A percentile compares a stretch with the other conserved stretches of the same genome.
These are phyloP conservation scores for Phodopus roborovskii DNA, from an alignment of 2,113 vertebrate species.

Conservation along the genomic window DNA sequence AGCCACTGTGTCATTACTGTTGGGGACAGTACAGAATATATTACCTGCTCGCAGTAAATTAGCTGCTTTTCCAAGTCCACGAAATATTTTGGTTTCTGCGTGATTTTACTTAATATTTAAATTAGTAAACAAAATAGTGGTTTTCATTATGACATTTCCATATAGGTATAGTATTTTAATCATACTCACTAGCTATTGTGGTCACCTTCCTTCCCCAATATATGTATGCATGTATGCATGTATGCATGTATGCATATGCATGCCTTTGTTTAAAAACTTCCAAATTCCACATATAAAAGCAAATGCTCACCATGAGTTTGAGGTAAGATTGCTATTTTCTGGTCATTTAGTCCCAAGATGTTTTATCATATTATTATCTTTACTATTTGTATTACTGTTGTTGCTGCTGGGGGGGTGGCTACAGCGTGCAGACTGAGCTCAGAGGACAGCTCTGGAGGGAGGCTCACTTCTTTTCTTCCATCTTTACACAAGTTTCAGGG, in stretches of 20 bases:
- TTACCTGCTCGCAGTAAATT: not conserved
- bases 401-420: not conserved
- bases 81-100: not conserved
- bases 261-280: not conserved
- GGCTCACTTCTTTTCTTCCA: not conserved
- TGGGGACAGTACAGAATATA: not conserved
- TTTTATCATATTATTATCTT: not conserved
- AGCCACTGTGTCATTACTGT: not conserved
- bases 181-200: not conserved
- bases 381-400: not conserved
- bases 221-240: not conserved
- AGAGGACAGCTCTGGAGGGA: too few relatives aligned
- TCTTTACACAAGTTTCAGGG: not conserved
- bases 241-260: not conserved
- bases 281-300: not conserved
- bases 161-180: not conserved
- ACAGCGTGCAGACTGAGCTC: too few relatives aligned
- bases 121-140: not conserved
- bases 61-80: not conserved
- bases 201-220: not conserved
- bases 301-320: not conserved
- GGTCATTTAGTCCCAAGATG: not conserved
- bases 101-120: not conserved
- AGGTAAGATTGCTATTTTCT: not conserved
- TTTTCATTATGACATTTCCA: not conserved